A percentile compares a stretch with the other conserved stretches of the same genome.
phyloP scores from a whole-genome alignment of 2,113 vertebrate genomes.

The Mola mola region DNA sequence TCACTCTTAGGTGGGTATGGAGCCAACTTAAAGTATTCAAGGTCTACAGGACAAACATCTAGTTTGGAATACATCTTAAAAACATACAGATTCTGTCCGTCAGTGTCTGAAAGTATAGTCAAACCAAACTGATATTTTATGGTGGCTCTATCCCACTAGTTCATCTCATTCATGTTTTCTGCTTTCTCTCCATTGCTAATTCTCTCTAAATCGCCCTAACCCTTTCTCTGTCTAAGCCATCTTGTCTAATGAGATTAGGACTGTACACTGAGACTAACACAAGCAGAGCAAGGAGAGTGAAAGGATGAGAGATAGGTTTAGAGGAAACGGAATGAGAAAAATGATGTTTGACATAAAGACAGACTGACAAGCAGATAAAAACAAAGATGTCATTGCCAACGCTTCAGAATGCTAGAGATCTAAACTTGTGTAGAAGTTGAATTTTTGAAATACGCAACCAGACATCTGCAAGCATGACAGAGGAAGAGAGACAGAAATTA shows the following conservation, averaged over 20 bases:
- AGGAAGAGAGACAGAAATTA: not conserved
- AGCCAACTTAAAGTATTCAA: too few species aligned
- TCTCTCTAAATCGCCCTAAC: slow-evolving; percentile 56
- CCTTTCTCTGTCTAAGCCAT: slow-evolving; percentile 59
- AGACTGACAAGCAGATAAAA: not conserved
- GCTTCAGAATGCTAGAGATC: not conserved
- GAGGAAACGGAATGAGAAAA: slow-evolving; percentile 18
- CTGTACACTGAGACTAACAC: slow-evolving; percentile 34
- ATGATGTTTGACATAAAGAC: not conserved
- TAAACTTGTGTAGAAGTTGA: not conserved
- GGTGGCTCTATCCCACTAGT: not conserved
- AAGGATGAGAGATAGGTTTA: slow-evolving; percentile 10
- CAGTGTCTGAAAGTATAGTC: too few species aligned
- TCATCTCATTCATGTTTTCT: slow-evolving; percentile 42
- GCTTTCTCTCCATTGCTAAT: slow-evolving; percentile 25
- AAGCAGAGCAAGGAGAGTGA: slow-evolving; percentile 15
- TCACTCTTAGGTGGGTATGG: not conserved
- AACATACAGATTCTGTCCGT: too few species aligned
- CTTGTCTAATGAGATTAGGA: slow-evolving; percentile 74
- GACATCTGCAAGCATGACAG: not conserved
- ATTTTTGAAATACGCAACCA: too few species aligned
- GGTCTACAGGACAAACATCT: too few species aligned
- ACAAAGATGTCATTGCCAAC: not conserved
- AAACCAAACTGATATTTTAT: slow-evolving; percentile 26
- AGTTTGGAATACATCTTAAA: too few species aligned